Percentiles rank a stretch among this genome's conserved stretches.
phyloP scores from a whole-genome alignment of 1,140 invertebrate genomes.

The Scaptomyza montana region DNA sequence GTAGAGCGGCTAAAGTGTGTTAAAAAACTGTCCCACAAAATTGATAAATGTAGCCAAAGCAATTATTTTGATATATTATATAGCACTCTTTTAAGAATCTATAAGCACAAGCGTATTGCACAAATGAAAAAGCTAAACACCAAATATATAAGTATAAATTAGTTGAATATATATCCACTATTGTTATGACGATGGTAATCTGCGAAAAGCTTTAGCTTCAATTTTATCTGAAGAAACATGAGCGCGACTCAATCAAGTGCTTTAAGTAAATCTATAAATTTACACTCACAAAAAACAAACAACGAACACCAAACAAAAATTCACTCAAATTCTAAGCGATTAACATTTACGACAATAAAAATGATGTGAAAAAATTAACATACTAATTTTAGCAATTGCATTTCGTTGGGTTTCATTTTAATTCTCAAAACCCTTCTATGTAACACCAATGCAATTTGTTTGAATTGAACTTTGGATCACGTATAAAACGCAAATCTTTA shows the following conservation, averaged over 20 bases:
- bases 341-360: slow-evolving; percentile 42
- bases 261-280: slow-evolving; percentile 53
- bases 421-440: neutral
- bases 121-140: slow-evolving; percentile 59
- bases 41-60: slow-evolving; percentile 26
- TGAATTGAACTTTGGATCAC: slow-evolving; percentile 3
- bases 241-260: slow-evolving; percentile 26
- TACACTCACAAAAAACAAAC: neutral
- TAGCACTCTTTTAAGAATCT: slow-evolving; percentile 50
- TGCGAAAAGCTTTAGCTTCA: slow-evolving; percentile 31
- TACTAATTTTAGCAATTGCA: neutral
- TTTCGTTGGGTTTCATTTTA: neutral
- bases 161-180: slow-evolving; percentile 19
- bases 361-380: slow-evolving; percentile 15
- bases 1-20: slow-evolving; percentile 51
- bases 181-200: slow-evolving; percentile 20
- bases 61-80: slow-evolving; percentile 27
- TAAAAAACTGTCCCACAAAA: slow-evolving; percentile 18
- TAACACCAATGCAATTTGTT: slow-evolving; percentile 12
- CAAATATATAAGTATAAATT: slow-evolving; percentile 55
- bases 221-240: slow-evolving; percentile 2
- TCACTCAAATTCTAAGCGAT: slow-evolving; percentile 19
- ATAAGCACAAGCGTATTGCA: slow-evolving; percentile 34
- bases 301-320: slow-evolving; percentile 1
- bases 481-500: slow-evolving; percentile 44